These are phyloP conservation scores for Cygnus atratus DNA, from an alignment of 2,113 vertebrate genomes.

Conservation along the genomic window DNA sequence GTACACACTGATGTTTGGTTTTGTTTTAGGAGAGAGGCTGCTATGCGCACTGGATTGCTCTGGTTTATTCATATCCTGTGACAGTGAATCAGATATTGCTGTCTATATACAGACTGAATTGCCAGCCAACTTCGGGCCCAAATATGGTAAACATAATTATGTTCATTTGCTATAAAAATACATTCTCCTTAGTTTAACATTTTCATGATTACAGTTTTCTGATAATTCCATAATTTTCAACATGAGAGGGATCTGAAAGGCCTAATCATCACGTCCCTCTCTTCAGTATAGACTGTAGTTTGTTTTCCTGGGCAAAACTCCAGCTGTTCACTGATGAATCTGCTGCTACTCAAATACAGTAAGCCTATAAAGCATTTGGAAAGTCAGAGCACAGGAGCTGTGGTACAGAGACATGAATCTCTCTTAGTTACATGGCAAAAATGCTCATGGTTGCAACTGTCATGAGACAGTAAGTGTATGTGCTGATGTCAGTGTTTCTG, in stretches of 20 bases:
- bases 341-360: conserved; percentile 36
- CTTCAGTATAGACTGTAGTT: conserved; percentile 29
- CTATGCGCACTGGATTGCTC: conserved; percentile 41
- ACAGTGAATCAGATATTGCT: conserved; percentile 67
- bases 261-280: conserved; percentile 59
- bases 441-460: not conserved
- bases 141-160: conserved; percentile 70
- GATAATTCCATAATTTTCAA: conserved; percentile 65
- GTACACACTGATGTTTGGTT: not conserved
- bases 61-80: conserved; percentile 66
- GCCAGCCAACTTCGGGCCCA: conserved; percentile 45
- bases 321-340: conserved; percentile 60
- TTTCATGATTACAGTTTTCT: conserved; percentile 71
- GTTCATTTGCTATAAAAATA: conserved; percentile 64
- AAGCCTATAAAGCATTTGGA: not conserved
- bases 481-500: conserved; percentile 36
- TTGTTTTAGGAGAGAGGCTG: conserved; percentile 4
- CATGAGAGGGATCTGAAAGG: conserved; percentile 61
- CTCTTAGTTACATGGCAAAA: not conserved
- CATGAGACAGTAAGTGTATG: not conserved
- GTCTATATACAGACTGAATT: conserved; percentile 59
- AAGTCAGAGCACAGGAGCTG: not conserved
- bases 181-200: conserved; percentile 60
- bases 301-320: conserved; percentile 68
- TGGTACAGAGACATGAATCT: not conserved